Evolutionary conservation across 2,797 vertebrate genomes (phyloP).

Genomic region (Helostoma temminkii): DNA sequence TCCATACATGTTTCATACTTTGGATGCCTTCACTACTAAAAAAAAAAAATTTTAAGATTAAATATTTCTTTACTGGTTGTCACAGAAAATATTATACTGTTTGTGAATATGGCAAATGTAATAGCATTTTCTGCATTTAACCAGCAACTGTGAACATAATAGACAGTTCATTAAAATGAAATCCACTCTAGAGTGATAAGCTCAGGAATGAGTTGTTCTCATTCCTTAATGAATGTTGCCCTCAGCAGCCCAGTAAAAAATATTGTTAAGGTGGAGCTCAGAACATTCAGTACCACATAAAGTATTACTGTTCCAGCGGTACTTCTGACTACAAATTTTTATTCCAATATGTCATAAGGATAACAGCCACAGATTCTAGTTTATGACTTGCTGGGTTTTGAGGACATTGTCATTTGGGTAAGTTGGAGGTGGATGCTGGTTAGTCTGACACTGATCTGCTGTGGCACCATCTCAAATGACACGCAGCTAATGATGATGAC

Average conservation of each 20-base stretch:
- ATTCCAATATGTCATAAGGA: not conserved
- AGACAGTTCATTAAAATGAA: not conserved
- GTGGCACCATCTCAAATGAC: conserved; percentile 57
- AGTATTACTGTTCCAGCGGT: not conserved
- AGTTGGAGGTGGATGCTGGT: conserved; percentile 18
- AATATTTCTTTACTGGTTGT: no score
- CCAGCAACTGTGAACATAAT: not conserved
- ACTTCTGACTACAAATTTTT: not conserved
- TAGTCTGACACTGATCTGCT: conserved; percentile 45
- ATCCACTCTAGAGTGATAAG: not conserved
- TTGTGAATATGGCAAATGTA: not conserved
- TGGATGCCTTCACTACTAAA: no score
- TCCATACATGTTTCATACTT: no score
- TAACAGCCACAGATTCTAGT: not conserved
- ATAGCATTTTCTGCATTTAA: not conserved
- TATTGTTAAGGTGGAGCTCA: not conserved
- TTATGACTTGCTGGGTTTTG: conserved; percentile 33
- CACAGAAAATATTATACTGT: not conserved
- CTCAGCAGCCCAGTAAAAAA: not conserved
- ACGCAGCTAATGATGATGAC: conserved; percentile 43
- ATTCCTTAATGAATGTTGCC: conserved; percentile 2
- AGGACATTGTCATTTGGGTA: conserved; percentile 1
- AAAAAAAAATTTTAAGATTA: no score
- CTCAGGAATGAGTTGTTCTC: not conserved
- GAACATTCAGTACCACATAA: not conserved